Conservation (phyloP, 2,888 invertebrate species). For the Scotopteryx bipunctaria region DNA sequence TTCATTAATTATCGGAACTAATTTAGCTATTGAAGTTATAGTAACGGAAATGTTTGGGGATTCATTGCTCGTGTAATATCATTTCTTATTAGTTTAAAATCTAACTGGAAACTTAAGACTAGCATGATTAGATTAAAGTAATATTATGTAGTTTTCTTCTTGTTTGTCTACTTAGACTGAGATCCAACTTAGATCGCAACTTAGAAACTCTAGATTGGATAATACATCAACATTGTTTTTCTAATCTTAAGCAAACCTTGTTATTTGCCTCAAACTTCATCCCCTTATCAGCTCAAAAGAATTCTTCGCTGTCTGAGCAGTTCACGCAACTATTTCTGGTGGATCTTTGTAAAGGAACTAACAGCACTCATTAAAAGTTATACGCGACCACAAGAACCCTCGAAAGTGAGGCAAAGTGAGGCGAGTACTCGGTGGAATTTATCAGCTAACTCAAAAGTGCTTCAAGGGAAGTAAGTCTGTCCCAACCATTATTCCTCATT, state of each 20-base stretch:
- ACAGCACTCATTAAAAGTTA: constrained; percentile 77
- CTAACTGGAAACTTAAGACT: neutral
- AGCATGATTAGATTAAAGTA: neutral
- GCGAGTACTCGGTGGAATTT: constrained; percentile 60
- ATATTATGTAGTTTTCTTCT: too few species aligned
- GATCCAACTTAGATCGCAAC: too few species aligned
- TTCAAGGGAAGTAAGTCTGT: constrained; percentile 64
- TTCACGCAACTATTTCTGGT: constrained; percentile 55
- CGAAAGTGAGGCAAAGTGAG: constrained; percentile 64
- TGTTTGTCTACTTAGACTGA: neutral
- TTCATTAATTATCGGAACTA: too few species aligned
- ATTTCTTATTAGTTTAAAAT: neutral
- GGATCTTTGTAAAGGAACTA: constrained; percentile 65
- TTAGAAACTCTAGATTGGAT: neutral
- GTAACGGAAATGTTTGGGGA: too few species aligned
- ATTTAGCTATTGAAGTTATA: too few species aligned
- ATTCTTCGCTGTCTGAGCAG: constrained; percentile 48
- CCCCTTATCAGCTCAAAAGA: constrained; percentile 36
- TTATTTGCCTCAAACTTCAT: constrained; percentile 20
- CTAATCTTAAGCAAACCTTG: constrained; percentile 11
- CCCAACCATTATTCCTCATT: constrained; percentile 69
- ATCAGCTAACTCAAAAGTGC: constrained; percentile 72
- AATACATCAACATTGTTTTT: constrained; percentile 4
- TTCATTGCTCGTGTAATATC: too few species aligned
- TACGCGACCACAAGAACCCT: constrained; percentile 63